phyloP scores from a whole-genome alignment of 1,140 invertebrate genomes.

The Drosophila cardini region DNA sequence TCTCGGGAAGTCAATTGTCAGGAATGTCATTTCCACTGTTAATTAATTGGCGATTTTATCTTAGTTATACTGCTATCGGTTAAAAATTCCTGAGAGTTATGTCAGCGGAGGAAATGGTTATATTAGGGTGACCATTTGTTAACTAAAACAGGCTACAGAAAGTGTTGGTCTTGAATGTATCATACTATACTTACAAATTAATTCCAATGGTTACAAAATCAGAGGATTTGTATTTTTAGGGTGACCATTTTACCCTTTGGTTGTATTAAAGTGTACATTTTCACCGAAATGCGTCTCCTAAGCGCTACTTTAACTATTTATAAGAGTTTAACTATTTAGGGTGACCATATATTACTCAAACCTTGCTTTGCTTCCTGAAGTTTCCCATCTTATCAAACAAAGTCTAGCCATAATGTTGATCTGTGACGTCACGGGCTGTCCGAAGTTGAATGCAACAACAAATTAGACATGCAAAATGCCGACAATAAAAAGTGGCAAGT shows the following conservation, averaged over 20 bases:
- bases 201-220: too few relatives aligned
- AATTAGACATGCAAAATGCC: conserved; percentile 55
- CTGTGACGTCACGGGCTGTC: conserved; percentile 24
- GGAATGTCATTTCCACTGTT: conserved; percentile 1
- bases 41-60: conserved; percentile 7
- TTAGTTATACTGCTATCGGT: neutral
- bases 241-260: too few relatives aligned
- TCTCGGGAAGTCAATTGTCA: neutral
- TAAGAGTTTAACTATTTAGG: too few relatives aligned
- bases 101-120: neutral
- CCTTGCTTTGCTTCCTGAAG: neutral
- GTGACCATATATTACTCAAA: neutral
- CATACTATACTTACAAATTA: too few relatives aligned
- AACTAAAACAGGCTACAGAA: neutral
- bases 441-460: conserved; percentile 8
- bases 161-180: too few relatives aligned
- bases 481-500: conserved; percentile 58
- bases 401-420: neutral
- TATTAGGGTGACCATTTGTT: neutral
- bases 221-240: too few relatives aligned
- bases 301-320: too few relatives aligned
- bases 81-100: neutral
- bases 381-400: neutral
- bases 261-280: too few relatives aligned
- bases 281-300: too few relatives aligned